Base-by-base conservation (phyloP, 2,113 vertebrate species). In the Sinocyclocheilus grahami region DNA sequence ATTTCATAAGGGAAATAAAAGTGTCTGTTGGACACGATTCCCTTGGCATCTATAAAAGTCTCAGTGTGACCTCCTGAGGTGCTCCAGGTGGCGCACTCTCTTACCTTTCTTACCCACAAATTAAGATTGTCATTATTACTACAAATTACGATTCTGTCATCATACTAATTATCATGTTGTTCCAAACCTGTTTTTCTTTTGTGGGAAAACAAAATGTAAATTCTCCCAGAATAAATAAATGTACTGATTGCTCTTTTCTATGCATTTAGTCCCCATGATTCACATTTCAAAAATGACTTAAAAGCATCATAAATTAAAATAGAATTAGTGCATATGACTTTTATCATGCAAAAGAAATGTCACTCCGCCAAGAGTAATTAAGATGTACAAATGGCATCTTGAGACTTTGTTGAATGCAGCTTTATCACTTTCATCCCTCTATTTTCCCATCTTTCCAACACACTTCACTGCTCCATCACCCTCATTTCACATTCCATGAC, bases 401-500 rank as follows among this genome's bases (percentile, higher is more conserved):
- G 82, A 60, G 82, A 84, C 30, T 48, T 84, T 84, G 69, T 84
- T 75, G 82, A 60, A 60, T 24, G 48, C 51, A 39, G 48, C 69
- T 75, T 75, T 60, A 75, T 84, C 48, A 14, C 33, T 60, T 42
- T 5, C 46, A 71, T 55, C 51, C 69, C 20, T 74, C 62, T 16
- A 67, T 82, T 48, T 84, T 53, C 13, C 22, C 33, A 74, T 39
- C 13, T 51, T 58, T 75, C 30, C 51, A 60, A 20, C 69, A 60
- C 69, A 22, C 30, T 75, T 84, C 82, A 74, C 53, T 20, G 27
- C 48, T 74, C 33, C 51, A 74, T 84, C 67, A 72, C 22, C 14
- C 30, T 72, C 33, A 18, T 92, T 93, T 92, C 90, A 87, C 90
- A 90, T 83, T 86, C 90, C 86, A 89, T 90, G 91, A 91, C 89